Conservation (phyloP, 1,140 invertebrate species). For the Eriosoma lanigerum region DNA sequence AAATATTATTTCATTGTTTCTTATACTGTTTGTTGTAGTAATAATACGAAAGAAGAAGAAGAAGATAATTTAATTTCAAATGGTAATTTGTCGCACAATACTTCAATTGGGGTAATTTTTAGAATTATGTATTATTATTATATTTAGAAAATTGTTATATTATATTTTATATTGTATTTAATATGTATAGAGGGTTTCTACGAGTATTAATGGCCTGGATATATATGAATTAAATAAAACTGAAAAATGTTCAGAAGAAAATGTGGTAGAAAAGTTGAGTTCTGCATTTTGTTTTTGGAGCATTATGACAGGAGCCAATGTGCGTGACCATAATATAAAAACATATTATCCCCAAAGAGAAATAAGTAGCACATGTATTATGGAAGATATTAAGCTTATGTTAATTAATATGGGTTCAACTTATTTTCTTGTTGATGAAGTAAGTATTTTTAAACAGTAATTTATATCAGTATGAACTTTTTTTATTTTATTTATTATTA, state of each 20-base stretch:
- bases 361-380: conserved; percentile 23
- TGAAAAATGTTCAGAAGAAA: conserved; percentile 4
- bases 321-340: conserved; percentile 27
- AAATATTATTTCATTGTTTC: neutral
- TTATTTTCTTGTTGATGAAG: conserved; percentile 31
- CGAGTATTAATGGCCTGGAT: neutral
- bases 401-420: conserved; percentile 31
- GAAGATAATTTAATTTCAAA: neutral
- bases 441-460: neutral
- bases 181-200: neutral
- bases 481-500: no score
- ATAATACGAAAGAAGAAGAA: neutral
- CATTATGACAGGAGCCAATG: neutral
- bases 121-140: neutral
- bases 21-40: conserved; percentile 12
- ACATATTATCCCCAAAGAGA: conserved; percentile 32
- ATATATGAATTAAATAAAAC: neutral
- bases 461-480: no score
- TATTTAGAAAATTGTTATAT: neutral
- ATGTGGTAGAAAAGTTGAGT: neutral
- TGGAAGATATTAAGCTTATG: conserved; percentile 30
- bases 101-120: neutral
- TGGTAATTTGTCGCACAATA: neutral
- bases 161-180: neutral
- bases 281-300: conserved; percentile 27